Percentiles rank a stretch among this genome's conserved stretches.
Conservation (phyloP, 1,140 invertebrate species). For the Cotesia vestalis region DNA sequence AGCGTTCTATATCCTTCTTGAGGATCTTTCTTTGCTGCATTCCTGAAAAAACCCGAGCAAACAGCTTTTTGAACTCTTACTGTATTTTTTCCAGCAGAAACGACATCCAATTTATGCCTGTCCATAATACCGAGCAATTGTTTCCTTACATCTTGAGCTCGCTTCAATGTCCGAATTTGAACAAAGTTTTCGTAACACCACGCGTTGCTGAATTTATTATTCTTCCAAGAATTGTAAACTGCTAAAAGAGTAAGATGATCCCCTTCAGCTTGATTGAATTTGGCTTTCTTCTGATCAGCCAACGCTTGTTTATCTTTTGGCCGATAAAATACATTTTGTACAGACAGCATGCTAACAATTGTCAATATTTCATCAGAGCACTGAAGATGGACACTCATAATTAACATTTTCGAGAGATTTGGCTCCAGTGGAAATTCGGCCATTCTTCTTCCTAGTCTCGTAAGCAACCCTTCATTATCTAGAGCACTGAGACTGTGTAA, state of each 20-base stretch:
- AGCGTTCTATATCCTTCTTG: conserved; percentile 98
- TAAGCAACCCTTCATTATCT: conserved; percentile 96
- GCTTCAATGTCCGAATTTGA: conserved; percentile 94
- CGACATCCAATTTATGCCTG: conserved; percentile 96
- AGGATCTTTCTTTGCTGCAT: conserved; percentile 98
- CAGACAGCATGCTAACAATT: conserved; percentile 98
- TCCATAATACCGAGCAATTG: conserved; percentile 99
- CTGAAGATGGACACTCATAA: conserved; percentile 98
- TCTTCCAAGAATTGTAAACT: conserved; percentile 99
- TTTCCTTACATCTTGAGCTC: conserved; percentile 98
- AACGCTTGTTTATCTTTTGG: conserved; percentile 97
- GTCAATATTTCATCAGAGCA: conserved; percentile 99
- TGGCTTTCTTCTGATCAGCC: conserved; percentile 98
- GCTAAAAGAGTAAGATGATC: conserved; percentile 98
- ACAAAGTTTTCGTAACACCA: conserved; percentile 99
- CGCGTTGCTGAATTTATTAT: conserved; percentile 98
- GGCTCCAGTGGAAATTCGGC: conserved; percentile 99
- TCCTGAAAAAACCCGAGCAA: conserved; percentile 98
- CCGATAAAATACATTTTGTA: conserved; percentile 98
- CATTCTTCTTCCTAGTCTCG: conserved; percentile 94
- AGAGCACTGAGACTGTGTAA: conserved; percentile 96
- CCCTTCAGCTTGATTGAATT: conserved; percentile 98
- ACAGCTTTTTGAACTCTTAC: conserved; percentile 97
- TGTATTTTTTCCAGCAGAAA: conserved; percentile 95
- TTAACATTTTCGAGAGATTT: conserved; percentile 98